phyloP scores from a whole-genome alignment of 2,113 vertebrate genomes.

The Tetraodon nigroviridis region DNA sequence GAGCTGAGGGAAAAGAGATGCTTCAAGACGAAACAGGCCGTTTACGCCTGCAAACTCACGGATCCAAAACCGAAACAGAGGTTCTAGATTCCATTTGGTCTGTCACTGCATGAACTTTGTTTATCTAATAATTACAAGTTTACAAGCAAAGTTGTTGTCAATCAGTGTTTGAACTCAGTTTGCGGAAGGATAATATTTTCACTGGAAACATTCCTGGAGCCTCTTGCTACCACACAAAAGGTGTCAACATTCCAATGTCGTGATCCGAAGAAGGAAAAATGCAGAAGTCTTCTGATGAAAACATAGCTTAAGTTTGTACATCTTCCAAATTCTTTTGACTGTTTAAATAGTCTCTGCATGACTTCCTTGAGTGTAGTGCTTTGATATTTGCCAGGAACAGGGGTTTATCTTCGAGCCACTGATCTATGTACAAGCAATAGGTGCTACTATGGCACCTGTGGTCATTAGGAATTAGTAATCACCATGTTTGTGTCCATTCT shows the following conservation, averaged over 20 bases:
- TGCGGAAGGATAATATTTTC: constrained; percentile 30
- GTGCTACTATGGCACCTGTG: too few species aligned
- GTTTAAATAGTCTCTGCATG: too few species aligned
- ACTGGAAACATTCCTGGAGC: constrained; percentile 16
- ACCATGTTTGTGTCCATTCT: too few species aligned
- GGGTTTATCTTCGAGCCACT: too few species aligned
- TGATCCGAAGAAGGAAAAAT: constrained; percentile 20
- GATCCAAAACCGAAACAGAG: too few species aligned
- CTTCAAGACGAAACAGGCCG: constrained; percentile 45
- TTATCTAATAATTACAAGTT: background rate
- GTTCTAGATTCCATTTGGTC: constrained; percentile 1
- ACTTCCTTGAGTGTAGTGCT: too few species aligned
- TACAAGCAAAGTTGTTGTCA: background rate
- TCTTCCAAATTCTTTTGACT: too few species aligned
- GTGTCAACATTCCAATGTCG: constrained; percentile 43
- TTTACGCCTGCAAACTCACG: constrained; percentile 21
- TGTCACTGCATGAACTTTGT: background rate
- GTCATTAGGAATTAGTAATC: too few species aligned
- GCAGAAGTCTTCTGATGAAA: background rate
- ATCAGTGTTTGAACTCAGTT: constrained; percentile 2
- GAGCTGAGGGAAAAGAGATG: constrained; percentile 44
- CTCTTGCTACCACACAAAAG: constrained; percentile 39
- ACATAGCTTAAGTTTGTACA: too few species aligned
- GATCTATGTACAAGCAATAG: too few species aligned
- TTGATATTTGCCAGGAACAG: too few species aligned